Base-by-base conservation (phyloP, 2,888 invertebrate genomes). In the Orthosia incerta region DNA sequence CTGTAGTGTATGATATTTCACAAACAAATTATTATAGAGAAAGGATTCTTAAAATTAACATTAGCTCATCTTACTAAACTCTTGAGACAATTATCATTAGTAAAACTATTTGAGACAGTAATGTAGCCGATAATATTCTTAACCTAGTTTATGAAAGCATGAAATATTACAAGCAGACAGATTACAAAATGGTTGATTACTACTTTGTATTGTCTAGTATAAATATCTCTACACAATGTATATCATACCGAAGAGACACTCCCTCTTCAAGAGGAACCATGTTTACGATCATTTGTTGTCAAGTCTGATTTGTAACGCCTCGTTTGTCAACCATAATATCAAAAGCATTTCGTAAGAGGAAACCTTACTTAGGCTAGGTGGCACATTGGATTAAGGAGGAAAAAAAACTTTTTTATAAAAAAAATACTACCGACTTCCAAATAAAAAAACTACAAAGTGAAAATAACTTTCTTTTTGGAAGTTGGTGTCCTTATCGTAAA, bases 241-340 rank as follows among this genome's bases (percentile, higher is more conserved):
- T 71, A 60, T 74, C 48, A 31, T 31, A 39, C 46, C 53, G 5
- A n/a, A 3, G 48, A 20, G 74, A 75, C 80, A 74, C 74, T 60
- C 74, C 74, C 53, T 45, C 18, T 45, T 7, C 9, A 23, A 51
- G 20, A 51, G 15, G 15, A 39, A 55, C 4, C 16, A 53, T 20
- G 53, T 75, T 61, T 75, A 75, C 15, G 80, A 75, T 16, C 74
- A 16, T 55, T 55, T 74, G 80, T 53, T 80, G 80, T 80, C 74
- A 50, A 55, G 20, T 53, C 9, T 2, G 45, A 23, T 73, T 46
- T 55, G 55, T 46, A 48, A 12, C 39, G 60, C 7, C 13, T 74
- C 59, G 5, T 55, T 50, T 18, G 16, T 50, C 20, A n/a, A 18
- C 15, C 12, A 53, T 26, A 80, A 74, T 74, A 60, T 45, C 74